Evolutionary conservation across 2,797 vertebrate genomes (phyloP).

Genomic region (Myotis myotis): DNA sequence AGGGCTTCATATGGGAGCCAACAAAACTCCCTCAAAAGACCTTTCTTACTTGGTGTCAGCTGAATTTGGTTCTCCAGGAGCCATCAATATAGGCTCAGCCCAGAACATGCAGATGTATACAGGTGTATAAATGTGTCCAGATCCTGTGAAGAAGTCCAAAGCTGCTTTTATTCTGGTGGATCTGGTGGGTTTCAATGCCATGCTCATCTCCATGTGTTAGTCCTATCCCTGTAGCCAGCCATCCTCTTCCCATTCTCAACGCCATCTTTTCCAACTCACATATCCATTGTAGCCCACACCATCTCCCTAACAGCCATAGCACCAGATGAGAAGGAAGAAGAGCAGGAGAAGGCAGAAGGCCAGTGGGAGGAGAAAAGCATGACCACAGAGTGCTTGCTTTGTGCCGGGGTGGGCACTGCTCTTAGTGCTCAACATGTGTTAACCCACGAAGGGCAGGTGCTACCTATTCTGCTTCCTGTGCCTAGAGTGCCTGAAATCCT

Average conservation of each 20-base stretch:
- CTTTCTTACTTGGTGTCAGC: background rate
- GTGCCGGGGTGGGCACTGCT: background rate
- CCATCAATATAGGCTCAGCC: background rate
- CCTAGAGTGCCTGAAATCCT: background rate
- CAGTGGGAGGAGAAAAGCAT: background rate
- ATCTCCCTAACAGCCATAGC: background rate
- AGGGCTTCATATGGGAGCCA: background rate
- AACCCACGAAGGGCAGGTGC: background rate
- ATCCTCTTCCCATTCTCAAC: background rate
- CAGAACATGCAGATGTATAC: background rate
- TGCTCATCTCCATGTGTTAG: background rate
- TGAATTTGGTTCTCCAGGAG: background rate
- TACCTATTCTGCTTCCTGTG: background rate
- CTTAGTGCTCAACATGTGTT: background rate
- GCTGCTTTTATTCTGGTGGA: background rate
- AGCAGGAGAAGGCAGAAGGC: no score
- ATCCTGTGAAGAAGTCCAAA: background rate
- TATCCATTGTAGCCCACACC: background rate
- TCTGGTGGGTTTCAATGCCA: background rate
- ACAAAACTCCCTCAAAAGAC: background rate
- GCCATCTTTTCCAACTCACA: background rate
- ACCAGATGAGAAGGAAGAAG: background rate
- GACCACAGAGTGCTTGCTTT: background rate
- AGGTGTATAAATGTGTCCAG: background rate
- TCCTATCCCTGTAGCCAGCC: background rate